A percentile compares a stretch with the other conserved stretches of the same genome.
These are phyloP conservation scores for Tipula vernalis DNA, from an alignment of 2,888 invertebrate genomes.

Conservation along the genomic window DNA sequence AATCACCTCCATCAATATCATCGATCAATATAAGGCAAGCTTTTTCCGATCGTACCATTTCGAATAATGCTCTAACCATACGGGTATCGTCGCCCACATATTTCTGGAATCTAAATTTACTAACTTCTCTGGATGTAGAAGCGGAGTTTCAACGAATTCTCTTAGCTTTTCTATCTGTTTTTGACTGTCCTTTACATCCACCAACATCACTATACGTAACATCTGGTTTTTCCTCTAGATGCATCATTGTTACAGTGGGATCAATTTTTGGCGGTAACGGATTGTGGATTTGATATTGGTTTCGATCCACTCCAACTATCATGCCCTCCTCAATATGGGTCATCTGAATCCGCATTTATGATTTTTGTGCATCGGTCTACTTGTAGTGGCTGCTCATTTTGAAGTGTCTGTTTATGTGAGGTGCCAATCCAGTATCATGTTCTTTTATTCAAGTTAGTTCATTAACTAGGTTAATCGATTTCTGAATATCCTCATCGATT, in stretches of 20 bases:
- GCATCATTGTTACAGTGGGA: constrained; percentile 99
- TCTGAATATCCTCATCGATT: constrained; percentile 93
- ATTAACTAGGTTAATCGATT: constrained; percentile 87
- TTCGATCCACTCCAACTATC: constrained; percentile 98
- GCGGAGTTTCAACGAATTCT: constrained; percentile 97
- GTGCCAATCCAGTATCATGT: constrained; percentile 95
- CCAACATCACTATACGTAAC: constrained; percentile 99
- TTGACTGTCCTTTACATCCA: constrained; percentile 98
- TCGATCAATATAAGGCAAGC: constrained; percentile 99
- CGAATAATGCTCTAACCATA: constrained; percentile 98
- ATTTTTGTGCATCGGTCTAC: constrained; percentile 97
- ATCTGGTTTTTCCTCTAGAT: constrained; percentile 99
- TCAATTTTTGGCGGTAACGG: constrained; percentile 99
- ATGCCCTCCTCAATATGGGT: constrained; percentile 97
- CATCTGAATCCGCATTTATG: constrained; percentile 91
- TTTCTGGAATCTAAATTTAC: constrained; percentile 89
- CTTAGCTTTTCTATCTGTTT: constrained; percentile 97
- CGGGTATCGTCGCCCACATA: constrained; percentile 96
- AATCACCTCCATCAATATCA: constrained; percentile 99
- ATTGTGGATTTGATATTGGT: constrained; percentile 99
- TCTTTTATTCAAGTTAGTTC: constrained; percentile 96
- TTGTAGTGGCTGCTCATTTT: constrained; percentile 94
- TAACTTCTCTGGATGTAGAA: constrained; percentile 95
- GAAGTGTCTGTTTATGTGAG: constrained; percentile 94
- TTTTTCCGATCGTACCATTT: constrained; percentile 99